Conservation (phyloP, 64 coral and sea anemone species). For the Hydrozoanthus tunicans region DNA sequence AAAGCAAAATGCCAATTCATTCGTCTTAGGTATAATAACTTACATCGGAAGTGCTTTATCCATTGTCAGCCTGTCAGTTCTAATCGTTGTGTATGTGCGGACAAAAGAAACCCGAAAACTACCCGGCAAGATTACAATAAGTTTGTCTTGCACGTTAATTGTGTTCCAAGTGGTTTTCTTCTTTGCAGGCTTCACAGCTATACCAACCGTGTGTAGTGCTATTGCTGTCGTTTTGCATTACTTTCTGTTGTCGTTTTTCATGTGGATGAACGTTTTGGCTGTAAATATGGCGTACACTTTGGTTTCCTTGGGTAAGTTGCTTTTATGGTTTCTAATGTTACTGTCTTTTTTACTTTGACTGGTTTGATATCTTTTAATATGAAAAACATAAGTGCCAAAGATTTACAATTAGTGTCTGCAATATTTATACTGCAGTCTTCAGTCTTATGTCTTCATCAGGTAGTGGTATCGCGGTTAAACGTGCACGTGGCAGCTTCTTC, state of each 20-base stretch:
- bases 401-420: too few species aligned
- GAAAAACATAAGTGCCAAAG: too few species aligned
- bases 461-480: too few species aligned
- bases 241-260: neutral
- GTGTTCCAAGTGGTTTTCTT: constrained; percentile 14
- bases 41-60: constrained; percentile 59
- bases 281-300: neutral
- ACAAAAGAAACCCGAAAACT: constrained; percentile 49
- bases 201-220: neutral
- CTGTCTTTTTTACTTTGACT: too few species aligned
- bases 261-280: constrained; percentile 14
- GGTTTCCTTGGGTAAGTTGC: neutral
- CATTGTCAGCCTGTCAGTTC: constrained; percentile 24
- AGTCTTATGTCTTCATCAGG: too few species aligned
- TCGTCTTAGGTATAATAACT: constrained; percentile 28
- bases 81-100: constrained; percentile 43
- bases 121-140: constrained; percentile 58
- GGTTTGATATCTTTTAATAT: too few species aligned
- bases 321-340: neutral
- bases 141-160: constrained; percentile 4
- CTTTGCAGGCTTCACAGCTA: neutral
- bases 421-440: too few species aligned
- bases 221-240: constrained; percentile 9
- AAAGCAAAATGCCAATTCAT: neutral
- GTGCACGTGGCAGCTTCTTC: too few species aligned